Conservation (phyloP, 2,113 vertebrate species). For the Phycodurus eques region DNA sequence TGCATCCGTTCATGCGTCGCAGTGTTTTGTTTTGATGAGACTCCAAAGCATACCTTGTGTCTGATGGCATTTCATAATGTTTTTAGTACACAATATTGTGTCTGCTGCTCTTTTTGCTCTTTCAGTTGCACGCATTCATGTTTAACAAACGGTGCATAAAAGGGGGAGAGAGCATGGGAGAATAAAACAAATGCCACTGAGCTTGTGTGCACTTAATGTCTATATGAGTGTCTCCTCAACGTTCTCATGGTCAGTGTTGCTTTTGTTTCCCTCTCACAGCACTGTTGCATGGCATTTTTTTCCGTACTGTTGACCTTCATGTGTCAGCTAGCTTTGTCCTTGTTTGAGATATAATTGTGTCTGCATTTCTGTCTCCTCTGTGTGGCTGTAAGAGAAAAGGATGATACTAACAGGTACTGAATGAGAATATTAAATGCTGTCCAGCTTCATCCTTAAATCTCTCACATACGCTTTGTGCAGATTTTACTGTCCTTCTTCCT, state of each 20-base stretch:
- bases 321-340: conserved; percentile 24
- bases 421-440: conserved; percentile 21
- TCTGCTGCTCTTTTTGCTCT: conserved; percentile 27
- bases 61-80: conserved; percentile 4
- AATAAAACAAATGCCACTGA: conserved; percentile 1
- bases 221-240: not conserved
- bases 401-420: conserved; percentile 3
- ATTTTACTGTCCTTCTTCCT: not conserved
- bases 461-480: not conserved
- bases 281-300: conserved; percentile 3
- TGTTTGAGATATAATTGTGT: conserved; percentile 15
- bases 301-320: conserved; percentile 9
- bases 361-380: conserved; percentile 14
- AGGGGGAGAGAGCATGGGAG: not conserved
- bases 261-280: conserved; percentile 14
- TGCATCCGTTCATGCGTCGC: not conserved
- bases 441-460: not conserved
- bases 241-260: not conserved
- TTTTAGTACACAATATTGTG: conserved; percentile 10
- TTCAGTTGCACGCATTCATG: conserved; percentile 20
- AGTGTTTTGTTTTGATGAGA: not conserved
- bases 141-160: conserved; percentile 30
- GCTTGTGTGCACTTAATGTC: conserved; percentile 9
- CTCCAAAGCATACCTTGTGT: not conserved
- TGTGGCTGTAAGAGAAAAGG: conserved; percentile 7